These are phyloP conservation scores for Sebastiscus albofasciatus DNA, from an alignment of 2,797 vertebrate species.

Conservation along the genomic window DNA sequence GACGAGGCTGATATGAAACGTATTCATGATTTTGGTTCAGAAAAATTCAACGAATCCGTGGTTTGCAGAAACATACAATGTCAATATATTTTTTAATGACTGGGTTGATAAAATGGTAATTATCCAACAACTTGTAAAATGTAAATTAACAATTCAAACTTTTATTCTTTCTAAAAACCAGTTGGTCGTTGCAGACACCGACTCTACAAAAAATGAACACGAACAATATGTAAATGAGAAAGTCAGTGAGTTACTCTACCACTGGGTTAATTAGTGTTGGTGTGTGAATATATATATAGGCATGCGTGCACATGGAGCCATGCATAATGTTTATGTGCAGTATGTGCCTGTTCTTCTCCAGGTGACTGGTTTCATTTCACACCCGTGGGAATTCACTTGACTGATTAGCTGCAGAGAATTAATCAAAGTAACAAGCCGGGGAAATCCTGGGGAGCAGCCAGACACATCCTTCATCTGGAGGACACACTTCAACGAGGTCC, in stretches of 20 bases:
- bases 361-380: conserved; percentile 31
- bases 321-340: background rate
- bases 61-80: background rate
- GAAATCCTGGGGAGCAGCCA: conserved; percentile 31
- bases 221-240: background rate
- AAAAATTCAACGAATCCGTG: background rate
- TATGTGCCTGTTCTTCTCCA: background rate
- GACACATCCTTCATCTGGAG: conserved; percentile 48
- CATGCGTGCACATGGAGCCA: background rate
- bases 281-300: background rate
- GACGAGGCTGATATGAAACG: background rate
- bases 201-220: background rate
- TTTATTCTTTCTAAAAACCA: background rate
- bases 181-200: background rate
- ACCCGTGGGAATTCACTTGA: conserved; percentile 18
- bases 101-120: background rate
- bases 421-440: conserved; percentile 47
- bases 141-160: background rate
- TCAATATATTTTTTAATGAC: background rate
- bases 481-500: conserved; percentile 16
- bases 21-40: background rate
- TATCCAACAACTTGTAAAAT: background rate
- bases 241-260: background rate
- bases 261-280: conserved; percentile 11
- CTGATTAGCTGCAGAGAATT: conserved; percentile 55